Percentiles rank a stretch among this genome's conserved stretches.
These are phyloP conservation scores for Scrobipalpa costella DNA, from an alignment of 2,888 invertebrate species.

Conservation along the genomic window DNA sequence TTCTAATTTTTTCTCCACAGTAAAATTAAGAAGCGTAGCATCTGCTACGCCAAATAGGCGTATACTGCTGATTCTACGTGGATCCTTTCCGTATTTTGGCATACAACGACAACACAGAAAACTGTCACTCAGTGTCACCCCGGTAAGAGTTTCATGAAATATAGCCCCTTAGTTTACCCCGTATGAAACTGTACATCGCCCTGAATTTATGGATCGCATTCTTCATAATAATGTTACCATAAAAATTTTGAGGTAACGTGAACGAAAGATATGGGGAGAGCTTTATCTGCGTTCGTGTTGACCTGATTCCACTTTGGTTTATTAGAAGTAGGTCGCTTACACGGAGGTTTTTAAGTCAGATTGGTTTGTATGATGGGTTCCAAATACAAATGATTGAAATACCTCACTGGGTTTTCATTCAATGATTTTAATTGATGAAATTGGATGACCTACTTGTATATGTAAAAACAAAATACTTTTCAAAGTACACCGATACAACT, in stretches of 20 bases:
- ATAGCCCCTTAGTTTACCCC: constrained; percentile 11
- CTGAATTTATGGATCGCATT: constrained; percentile 16
- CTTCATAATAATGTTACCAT: constrained; percentile 21
- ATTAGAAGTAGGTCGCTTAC: background rate
- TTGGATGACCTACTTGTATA: too few relatives aligned
- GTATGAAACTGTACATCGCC: constrained; percentile 13
- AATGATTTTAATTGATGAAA: too few relatives aligned
- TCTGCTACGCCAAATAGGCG: too few relatives aligned
- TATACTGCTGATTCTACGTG: too few relatives aligned
- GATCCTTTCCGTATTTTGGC: too few relatives aligned
- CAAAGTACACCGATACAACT: too few relatives aligned
- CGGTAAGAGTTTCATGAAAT: background rate
- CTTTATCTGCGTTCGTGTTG: constrained; percentile 14
- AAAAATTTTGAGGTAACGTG: constrained; percentile 11
- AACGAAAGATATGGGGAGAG: constrained; percentile 7
- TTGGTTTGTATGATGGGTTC: background rate
- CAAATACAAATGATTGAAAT: too few relatives aligned
- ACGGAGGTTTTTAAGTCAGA: background rate
- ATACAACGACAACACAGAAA: background rate
- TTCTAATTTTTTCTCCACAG: too few relatives aligned
- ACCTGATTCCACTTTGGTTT: background rate
- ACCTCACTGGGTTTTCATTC: too few relatives aligned
- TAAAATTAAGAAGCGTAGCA: too few relatives aligned
- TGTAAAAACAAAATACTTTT: too few relatives aligned
- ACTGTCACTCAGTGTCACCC: background rate